Conservation (phyloP, 1,140 invertebrate species). For the Nasonia vitripennis region DNA sequence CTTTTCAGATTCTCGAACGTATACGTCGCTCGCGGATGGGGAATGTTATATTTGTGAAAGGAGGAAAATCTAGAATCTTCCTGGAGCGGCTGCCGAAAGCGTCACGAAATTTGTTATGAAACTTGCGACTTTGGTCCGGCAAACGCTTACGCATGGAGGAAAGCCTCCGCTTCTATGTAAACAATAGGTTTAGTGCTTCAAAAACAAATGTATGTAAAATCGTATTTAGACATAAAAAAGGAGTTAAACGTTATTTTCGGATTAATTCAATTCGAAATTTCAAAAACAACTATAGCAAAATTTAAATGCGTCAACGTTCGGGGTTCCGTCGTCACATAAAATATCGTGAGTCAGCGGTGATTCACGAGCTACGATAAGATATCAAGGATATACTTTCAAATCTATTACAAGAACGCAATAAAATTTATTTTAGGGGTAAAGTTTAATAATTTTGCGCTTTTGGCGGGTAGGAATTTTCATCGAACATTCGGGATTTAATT, state of each 20-base stretch:
- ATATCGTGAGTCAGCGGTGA: slow-evolving; percentile 40
- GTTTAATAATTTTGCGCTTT: neutral
- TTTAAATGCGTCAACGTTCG: slow-evolving; percentile 8
- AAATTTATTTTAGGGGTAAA: neutral
- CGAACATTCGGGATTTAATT: neutral
- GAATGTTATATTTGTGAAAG: neutral
- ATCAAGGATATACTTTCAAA: slow-evolving; percentile 46
- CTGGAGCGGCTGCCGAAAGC: too few species aligned
- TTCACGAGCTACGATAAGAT: slow-evolving; percentile 30
- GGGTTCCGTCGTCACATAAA: neutral
- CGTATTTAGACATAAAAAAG: too few species aligned
- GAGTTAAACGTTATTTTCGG: too few species aligned
- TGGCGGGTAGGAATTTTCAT: neutral
- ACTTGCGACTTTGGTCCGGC: too few species aligned
- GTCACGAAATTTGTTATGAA: too few species aligned
- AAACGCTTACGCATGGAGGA: too few species aligned
- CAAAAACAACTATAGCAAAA: slow-evolving; percentile 17
- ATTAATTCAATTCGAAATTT: neutral
- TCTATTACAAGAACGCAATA: neutral
- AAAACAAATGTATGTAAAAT: too few species aligned
- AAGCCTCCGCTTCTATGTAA: too few species aligned
- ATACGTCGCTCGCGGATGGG: neutral
- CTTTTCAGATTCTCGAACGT: neutral
- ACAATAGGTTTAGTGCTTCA: too few species aligned
- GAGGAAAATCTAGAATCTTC: too few species aligned